These are phyloP conservation scores for Cossypha heuglini DNA, from an alignment of 2,797 vertebrate species.

Conservation along the genomic window DNA sequence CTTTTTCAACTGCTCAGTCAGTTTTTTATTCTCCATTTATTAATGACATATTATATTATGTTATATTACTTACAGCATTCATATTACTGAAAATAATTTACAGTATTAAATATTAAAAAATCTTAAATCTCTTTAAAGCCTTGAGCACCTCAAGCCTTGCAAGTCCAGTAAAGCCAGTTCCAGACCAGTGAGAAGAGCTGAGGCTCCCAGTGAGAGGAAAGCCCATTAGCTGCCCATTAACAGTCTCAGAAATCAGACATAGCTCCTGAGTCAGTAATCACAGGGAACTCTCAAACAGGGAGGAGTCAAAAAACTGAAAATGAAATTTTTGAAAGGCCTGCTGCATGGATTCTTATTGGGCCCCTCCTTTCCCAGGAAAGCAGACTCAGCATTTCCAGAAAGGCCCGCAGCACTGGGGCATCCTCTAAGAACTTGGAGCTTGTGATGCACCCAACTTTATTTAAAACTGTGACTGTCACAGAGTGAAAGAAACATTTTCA, in stretches of 20 bases:
- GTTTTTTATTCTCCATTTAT: neutral
- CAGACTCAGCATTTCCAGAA: neutral
- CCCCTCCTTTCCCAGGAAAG: slow-evolving; percentile 13
- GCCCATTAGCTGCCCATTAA: neutral
- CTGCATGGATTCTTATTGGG: neutral
- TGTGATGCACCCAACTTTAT: neutral
- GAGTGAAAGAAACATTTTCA: neutral
- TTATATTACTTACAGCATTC: neutral
- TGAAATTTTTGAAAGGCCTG: neutral
- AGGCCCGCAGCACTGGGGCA: neutral
- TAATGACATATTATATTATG: neutral
- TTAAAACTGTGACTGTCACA: neutral
- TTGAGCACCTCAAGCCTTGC: neutral
- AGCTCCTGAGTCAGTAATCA: slow-evolving; percentile 33
- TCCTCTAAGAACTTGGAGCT: neutral
- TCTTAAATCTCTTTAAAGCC: neutral
- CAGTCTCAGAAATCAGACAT: neutral
- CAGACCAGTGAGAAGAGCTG: neutral
- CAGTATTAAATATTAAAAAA: neutral
- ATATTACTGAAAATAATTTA: neutral
- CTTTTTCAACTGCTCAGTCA: neutral
- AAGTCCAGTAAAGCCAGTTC: neutral
- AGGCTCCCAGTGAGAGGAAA: neutral
- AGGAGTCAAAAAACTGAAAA: slow-evolving; percentile 43
- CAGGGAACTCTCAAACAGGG: slow-evolving; percentile 7